Conservation (phyloP, 2,113 vertebrate genomes). For the Erythrolamprus reginae region DNA sequence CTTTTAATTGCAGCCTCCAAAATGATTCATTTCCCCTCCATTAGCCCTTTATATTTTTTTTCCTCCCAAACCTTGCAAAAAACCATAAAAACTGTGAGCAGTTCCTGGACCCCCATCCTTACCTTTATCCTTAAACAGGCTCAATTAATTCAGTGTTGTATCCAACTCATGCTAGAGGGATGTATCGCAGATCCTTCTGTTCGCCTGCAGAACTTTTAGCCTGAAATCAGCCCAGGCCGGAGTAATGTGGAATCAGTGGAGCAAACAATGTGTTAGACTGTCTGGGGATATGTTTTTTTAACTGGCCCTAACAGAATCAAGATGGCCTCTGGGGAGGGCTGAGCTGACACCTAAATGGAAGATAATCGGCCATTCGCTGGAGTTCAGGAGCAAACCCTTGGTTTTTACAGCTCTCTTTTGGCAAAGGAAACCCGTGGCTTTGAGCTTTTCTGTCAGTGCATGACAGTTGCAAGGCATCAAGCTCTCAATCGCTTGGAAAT, state of each 20-base stretch:
- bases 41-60: constrained; percentile 30
- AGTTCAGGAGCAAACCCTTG: constrained; percentile 61
- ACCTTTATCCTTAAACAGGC: constrained; percentile 3
- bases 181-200: constrained; percentile 59
- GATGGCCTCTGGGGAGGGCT: constrained; percentile 55
- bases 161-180: constrained; percentile 32
- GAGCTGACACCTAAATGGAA: constrained; percentile 54
- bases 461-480: constrained; percentile 33
- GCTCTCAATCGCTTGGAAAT: constrained; percentile 16
- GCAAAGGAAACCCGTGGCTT: constrained; percentile 45
- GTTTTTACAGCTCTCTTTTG: constrained; percentile 51
- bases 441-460: constrained; percentile 35
- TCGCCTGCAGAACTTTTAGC: constrained; percentile 55
- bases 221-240: constrained; percentile 45
- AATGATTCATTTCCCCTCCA: not conserved
- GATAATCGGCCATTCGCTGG: constrained; percentile 52
- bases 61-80: constrained; percentile 21
- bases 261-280: constrained; percentile 42
- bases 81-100: constrained; percentile 24
- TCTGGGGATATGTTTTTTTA: constrained; percentile 37
- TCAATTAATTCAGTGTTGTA: constrained; percentile 41
- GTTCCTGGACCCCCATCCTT: not conserved
- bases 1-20: constrained; percentile 38
- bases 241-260: constrained; percentile 63
- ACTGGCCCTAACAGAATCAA: constrained; percentile 46